Percentiles rank a stretch among this genome's conserved stretches.
phyloP scores from a whole-genome alignment of 2,888 invertebrate species.

The Chloroclysta siterata region DNA sequence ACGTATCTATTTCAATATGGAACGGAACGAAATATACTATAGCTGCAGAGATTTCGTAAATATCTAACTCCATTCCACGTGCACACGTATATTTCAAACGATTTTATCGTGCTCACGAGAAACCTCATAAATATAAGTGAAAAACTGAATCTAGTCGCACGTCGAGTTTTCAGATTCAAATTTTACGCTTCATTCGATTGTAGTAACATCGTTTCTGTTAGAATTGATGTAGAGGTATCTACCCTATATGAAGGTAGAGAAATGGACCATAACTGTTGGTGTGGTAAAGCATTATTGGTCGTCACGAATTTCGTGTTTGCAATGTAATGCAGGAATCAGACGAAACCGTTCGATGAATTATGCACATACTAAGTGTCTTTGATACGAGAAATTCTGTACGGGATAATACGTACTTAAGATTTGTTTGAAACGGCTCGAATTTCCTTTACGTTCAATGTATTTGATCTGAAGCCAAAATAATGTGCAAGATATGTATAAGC shows the following conservation, averaged over 20 bases:
- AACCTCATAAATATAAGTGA: conserved; percentile 9
- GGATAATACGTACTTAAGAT: conserved; percentile 18
- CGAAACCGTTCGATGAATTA: conserved; percentile 28
- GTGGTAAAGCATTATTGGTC: conserved; percentile 57
- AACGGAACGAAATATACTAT: neutral
- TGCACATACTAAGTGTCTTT: conserved; percentile 32
- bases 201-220: conserved; percentile 30
- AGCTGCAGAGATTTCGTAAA: conserved; percentile 25
- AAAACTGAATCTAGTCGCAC: conserved; percentile 7
- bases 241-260: conserved; percentile 41
- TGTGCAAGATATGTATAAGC: neutral
- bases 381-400: conserved; percentile 21
- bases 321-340: conserved; percentile 52
- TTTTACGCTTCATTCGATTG: conserved; percentile 22
- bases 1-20: neutral
- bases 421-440: conserved; percentile 6
- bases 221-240: conserved; percentile 30
- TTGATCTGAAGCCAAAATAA: conserved; percentile 2
- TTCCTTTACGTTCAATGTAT: neutral
- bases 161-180: conserved; percentile 13
- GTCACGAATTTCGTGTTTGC: conserved; percentile 70
- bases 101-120: conserved; percentile 9
- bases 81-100: conserved; percentile 17
- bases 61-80: conserved; percentile 28
- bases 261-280: conserved; percentile 55